Evolutionary conservation across 2,797 vertebrate genomes (phyloP), one percentile per base, ranked within the genome.

Genomic region (Setipinna tenuifilis): DNA sequence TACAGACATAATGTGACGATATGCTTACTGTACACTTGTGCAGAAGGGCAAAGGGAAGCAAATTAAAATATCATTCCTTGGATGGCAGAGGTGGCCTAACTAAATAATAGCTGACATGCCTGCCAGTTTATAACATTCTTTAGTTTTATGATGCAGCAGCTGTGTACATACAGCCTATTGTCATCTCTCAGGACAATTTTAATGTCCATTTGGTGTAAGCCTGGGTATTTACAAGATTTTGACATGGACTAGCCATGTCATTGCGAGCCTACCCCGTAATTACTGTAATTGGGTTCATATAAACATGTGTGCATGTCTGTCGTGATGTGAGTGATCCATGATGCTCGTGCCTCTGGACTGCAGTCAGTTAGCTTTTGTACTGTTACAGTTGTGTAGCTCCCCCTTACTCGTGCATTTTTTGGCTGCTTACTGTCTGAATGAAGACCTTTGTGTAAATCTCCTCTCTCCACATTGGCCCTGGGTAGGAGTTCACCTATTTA

Each of bases 401-500:
- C 35, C 81, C 28, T 28, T 5, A 65, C 86, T 16, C 81, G 61
- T 14, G 11, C 71, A 46, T 84, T 71, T 54, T 25, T 50, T 80
- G 17, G 46, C 25, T 58, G 61, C 31, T 35, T 35, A 31, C 31
- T 21, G 84, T 87, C 88, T 90, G 84, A 92, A 93, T 90, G 83
- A 90, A 90, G 87, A 91, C 88, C 88, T 91, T 91, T 86, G 84
- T 88, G 17, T 87, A 84, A 89, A 88, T 81, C 82, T 81, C 80
- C 86, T 87, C 71, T 78, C 87, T 65, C 82, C 5, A 1, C 62
- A 17, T 85, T 88, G 78, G 82, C 85, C 84, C 90, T 75, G 89
- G 91, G 89, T 88, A 78, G 83, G 92, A 89, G 88, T 86, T 83
- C 84, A 85, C 58, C 88, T 93, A 92, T 94, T 91, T 91, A 92